Conservation (phyloP, 2,888 invertebrate species). For the Troglohyphantes excavatus region DNA sequence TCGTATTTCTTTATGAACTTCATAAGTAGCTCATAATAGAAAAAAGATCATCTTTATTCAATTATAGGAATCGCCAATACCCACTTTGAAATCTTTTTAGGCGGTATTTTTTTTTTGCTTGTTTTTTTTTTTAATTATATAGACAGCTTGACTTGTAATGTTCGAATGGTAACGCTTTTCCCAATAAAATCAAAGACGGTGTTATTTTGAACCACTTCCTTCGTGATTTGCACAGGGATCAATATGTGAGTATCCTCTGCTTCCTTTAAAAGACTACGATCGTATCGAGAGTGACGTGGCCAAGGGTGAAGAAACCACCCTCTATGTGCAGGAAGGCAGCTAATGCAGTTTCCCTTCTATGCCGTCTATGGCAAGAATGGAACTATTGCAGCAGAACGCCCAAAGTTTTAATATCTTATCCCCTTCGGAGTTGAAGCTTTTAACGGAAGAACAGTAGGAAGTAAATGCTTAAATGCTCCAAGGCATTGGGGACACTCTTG, state of each 20-base stretch:
- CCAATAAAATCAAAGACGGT: not conserved
- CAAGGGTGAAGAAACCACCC: conserved; percentile 7
- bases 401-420: conserved; percentile 62
- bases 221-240: conserved; percentile 24
- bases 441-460: conserved; percentile 46
- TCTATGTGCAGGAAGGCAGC: conserved; percentile 11
- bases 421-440: conserved; percentile 58
- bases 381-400: conserved; percentile 51
- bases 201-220: conserved; percentile 2
- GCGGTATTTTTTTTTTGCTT: too few relatives aligned
- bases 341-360: conserved; percentile 49
- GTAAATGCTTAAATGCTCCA: conserved; percentile 46
- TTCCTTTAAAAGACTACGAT: conserved; percentile 17
- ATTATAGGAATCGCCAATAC: too few relatives aligned
- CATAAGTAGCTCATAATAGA: too few relatives aligned
- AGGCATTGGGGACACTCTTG: conserved; percentile 28
- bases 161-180: conserved; percentile 5
- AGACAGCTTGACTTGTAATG: not conserved
- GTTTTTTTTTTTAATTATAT: too few relatives aligned
- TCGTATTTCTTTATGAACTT: too few relatives aligned
- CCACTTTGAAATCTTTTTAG: too few relatives aligned
- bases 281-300: conserved; percentile 26
- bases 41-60: too few relatives aligned
- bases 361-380: conserved; percentile 39
- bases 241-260: conserved; percentile 37